These are phyloP conservation scores for Pharmacophagus antenor DNA, from an alignment of 2,888 invertebrate genomes.

Conservation along the genomic window DNA sequence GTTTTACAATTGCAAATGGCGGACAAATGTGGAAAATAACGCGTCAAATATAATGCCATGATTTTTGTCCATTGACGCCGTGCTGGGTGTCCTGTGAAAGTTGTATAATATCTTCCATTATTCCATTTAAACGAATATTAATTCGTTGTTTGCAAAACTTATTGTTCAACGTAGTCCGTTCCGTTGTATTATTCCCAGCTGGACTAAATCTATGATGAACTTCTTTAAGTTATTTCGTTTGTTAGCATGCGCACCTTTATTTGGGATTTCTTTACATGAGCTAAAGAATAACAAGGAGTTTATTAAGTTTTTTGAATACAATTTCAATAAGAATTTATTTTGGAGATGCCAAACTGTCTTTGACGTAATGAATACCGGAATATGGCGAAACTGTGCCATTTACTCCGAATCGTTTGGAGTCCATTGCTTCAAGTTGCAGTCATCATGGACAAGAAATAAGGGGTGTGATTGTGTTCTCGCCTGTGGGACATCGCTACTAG, in stretches of 20 bases:
- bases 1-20: conserved; percentile 73
- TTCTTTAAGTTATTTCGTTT: conserved; percentile 13
- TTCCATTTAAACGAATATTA: conserved; percentile 5
- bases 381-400: conserved; percentile 5
- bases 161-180: conserved; percentile 6
- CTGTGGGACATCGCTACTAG: conserved; percentile 28
- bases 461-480: conserved; percentile 25
- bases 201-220: conserved; percentile 1
- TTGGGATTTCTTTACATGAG: background rate
- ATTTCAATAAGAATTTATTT: conserved; percentile 7
- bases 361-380: conserved; percentile 4
- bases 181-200: conserved; percentile 11
- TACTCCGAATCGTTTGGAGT: conserved; percentile 15
- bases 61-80: conserved; percentile 18
- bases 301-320: conserved; percentile 12
- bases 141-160: conserved; percentile 12
- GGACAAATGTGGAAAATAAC: conserved; percentile 67
- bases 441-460: conserved; percentile 17
- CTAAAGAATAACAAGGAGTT: conserved; percentile 11
- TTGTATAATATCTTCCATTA: conserved; percentile 5
- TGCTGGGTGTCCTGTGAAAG: conserved; percentile 4
- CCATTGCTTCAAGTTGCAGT: conserved; percentile 19
- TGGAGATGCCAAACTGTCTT: conserved; percentile 19
- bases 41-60: conserved; percentile 46
- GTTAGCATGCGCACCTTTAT: conserved; percentile 14